Evolutionary conservation across 2,888 invertebrate genomes (phyloP), one percentile per base, ranked within the genome.

Genomic region (Gibbula magus): DNA sequence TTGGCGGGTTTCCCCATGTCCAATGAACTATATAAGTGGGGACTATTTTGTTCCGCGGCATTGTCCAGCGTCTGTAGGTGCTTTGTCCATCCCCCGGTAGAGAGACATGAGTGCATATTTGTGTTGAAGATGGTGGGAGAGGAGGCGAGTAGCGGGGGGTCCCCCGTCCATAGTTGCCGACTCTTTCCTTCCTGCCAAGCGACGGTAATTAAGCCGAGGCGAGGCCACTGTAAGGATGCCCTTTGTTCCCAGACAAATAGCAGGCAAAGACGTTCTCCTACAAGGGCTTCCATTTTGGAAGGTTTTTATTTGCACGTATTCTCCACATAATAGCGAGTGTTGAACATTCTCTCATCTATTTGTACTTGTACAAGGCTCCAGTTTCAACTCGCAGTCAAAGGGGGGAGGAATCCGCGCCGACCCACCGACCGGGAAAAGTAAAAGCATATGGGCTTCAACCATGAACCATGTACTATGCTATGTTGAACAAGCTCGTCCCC

Each of bases 1-100:
- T 70, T 70, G 70, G 70, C 39, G 35, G 70, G 29, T 35, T 70
- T 70, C 70, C 70, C n/a, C 70, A n/a, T 70, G 70, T 70, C 70
- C 70, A 70, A 39, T 32, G 35, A 39, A 70, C 70, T 70, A 70
- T 70, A 70, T 70, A 70, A 70, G 70, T 70, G 70, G 70, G 39
- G 70, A 70, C 70, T 70, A 39, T 70, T 70, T 70, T 70, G 70
- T 70, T 70, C 70, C 32, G n/a, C 32, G 32, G 32, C 25, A 35
- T 70, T 70, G 70, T 70, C 35, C 70, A 32, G 29, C 70, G 29
- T 70, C 70, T 70, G 35, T 70, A 39, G 29, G 70, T 32, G 16
- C 70, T 32, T 70, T 70, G 70, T 70, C 70, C 35, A 20, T 8
- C 20, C 39, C 32, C 29, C 39, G 70, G 35, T 35, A 20, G 39